phyloP scores from a whole-genome alignment of 2,797 vertebrate species.

The Chelonia mydas region DNA sequence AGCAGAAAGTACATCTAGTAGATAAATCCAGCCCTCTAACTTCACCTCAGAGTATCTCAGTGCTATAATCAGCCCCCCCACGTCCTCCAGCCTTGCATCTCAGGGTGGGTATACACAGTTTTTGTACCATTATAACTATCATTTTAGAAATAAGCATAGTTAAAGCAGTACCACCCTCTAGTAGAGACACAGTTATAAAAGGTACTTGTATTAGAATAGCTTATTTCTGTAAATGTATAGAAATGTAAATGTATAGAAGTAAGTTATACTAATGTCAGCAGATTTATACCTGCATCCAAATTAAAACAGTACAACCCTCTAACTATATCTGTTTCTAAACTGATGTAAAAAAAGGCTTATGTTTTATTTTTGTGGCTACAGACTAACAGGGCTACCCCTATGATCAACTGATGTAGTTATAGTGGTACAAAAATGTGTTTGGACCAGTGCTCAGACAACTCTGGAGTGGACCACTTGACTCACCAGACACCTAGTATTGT shows the following conservation, averaged over 20 bases:
- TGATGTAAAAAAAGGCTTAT: not conserved
- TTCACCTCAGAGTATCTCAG: not conserved
- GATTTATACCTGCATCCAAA: not conserved
- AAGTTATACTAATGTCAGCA: not conserved
- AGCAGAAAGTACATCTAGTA: not conserved
- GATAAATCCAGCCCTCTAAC: not conserved
- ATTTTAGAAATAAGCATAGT: not conserved
- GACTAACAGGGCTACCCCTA: no score
- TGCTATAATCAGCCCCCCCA: rapidly evolving
- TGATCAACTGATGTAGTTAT: not conserved
- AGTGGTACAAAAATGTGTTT: not conserved
- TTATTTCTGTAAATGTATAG: not conserved
- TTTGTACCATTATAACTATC: not conserved
- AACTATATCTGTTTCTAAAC: not conserved
- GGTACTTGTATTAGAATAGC: not conserved
- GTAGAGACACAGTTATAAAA: not conserved
- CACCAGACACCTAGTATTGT: rapidly evolving
- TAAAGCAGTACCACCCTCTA: not conserved
- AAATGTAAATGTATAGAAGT: not conserved
- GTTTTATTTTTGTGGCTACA: no score
- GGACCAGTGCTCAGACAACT: not conserved
- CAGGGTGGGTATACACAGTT: not conserved
- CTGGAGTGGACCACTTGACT: not conserved
- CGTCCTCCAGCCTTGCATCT: not conserved
- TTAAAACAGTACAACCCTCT: rapidly evolving